Conservation (phyloP, 1,140 invertebrate genomes). For the Sitodiplosis mosellana region DNA sequence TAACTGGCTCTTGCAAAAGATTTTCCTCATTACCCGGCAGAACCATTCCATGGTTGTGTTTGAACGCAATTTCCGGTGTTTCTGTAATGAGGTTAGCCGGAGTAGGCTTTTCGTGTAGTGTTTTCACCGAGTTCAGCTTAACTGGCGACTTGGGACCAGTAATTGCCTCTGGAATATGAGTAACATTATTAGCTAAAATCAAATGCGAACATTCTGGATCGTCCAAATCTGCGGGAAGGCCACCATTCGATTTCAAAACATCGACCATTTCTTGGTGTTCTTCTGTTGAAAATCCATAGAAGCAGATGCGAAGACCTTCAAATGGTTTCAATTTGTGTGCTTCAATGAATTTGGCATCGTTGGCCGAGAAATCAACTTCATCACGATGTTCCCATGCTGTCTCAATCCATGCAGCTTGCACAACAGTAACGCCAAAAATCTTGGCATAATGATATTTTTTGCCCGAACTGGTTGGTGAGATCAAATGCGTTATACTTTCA, state of each 20-base stretch:
- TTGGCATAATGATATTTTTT: conserved; percentile 80
- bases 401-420: conserved; percentile 73
- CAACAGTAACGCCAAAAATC: conserved; percentile 71
- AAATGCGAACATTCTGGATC: conserved; percentile 78
- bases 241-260: conserved; percentile 69
- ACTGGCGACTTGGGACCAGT: too few species aligned
- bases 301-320: conserved; percentile 66
- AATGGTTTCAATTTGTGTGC: conserved; percentile 72
- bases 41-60: conserved; percentile 2
- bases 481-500: conserved; percentile 53
- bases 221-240: conserved; percentile 47
- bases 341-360: conserved; percentile 44
- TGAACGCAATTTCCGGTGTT: too few species aligned
- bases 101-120: too few species aligned
- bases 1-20: conserved; percentile 9
- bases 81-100: too few species aligned
- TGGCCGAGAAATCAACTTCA: conserved; percentile 43
- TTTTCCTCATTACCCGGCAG: conserved; percentile 1
- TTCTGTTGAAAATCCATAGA: conserved; percentile 72
- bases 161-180: too few species aligned
- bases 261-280: conserved; percentile 84
- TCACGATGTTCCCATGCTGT: conserved; percentile 63
- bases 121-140: too few species aligned
- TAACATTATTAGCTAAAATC: background rate
- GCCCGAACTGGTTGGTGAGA: conserved; percentile 68